Conservation (phyloP, 2,113 vertebrate species). For the Siphamia tubifer region DNA sequence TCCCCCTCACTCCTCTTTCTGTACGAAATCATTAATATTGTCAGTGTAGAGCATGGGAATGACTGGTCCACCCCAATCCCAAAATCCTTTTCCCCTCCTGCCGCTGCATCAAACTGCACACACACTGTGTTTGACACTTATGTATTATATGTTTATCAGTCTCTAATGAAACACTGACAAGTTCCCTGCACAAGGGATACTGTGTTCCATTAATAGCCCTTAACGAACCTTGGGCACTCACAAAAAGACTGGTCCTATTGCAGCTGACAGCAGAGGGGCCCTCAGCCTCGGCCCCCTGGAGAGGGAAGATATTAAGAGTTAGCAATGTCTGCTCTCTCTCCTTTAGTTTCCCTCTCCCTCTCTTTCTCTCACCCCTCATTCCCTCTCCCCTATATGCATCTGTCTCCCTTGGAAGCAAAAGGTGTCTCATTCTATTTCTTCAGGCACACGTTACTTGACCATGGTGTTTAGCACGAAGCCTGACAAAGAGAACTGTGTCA, state of each 20-base stretch:
- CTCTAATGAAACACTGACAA: conserved; percentile 80
- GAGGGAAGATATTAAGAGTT: conserved; percentile 75
- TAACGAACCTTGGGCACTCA: conserved; percentile 76
- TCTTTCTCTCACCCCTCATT: neutral
- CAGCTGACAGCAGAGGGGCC: conserved; percentile 71
- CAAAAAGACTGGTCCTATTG: conserved; percentile 72
- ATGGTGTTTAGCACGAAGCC: conserved; percentile 30
- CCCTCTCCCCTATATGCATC: conserved; percentile 34
- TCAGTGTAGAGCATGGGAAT: conserved; percentile 61
- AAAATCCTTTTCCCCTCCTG: conserved; percentile 51
- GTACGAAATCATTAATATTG: conserved; percentile 50
- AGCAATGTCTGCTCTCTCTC: conserved; percentile 61
- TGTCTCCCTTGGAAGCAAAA: conserved; percentile 54
- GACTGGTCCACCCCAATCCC: conserved; percentile 50
- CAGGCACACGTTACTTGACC: conserved; percentile 58
- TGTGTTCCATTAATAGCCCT: conserved; percentile 76
- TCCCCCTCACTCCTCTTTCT: conserved; percentile 4
- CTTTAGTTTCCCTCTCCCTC: conserved; percentile 18
- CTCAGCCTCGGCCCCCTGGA: conserved; percentile 66
- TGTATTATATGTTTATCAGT: conserved; percentile 77
- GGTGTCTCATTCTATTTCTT: conserved; percentile 70
- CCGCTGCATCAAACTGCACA: conserved; percentile 40
- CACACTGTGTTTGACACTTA: conserved; percentile 69
- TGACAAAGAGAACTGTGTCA: conserved; percentile 56
- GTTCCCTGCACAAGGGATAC: conserved; percentile 69